A percentile compares a stretch with the other conserved stretches of the same genome.
phyloP scores from a whole-genome alignment of 2,888 invertebrate species.

The Protodeltote pygarga region DNA sequence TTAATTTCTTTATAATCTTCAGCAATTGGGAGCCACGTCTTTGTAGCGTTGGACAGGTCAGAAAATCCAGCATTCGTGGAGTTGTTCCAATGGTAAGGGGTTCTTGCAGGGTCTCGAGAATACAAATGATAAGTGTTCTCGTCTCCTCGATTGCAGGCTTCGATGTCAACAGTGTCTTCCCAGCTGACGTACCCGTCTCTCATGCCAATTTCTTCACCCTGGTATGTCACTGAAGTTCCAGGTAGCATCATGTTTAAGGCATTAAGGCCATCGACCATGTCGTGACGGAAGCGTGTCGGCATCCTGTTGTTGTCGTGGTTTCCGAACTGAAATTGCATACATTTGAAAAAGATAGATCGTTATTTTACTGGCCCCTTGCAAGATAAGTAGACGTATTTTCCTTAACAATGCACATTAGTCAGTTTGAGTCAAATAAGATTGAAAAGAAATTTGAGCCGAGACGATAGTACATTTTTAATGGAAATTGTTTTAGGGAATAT shows the following conservation, averaged over 20 bases:
- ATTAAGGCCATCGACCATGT: conserved; percentile 90
- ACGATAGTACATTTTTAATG: too few species aligned
- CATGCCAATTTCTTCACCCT: conserved; percentile 94
- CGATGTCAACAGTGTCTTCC: conserved; percentile 87
- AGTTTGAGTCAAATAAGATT: too few species aligned
- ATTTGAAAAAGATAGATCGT: too few species aligned
- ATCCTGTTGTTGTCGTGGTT: conserved; percentile 90
- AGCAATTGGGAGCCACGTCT: conserved; percentile 90
- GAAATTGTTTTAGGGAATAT: too few species aligned
- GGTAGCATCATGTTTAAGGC: conserved; percentile 91
- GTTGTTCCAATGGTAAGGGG: conserved; percentile 89
- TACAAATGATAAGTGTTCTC: conserved; percentile 82
- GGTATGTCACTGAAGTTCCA: conserved; percentile 93
- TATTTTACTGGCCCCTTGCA: too few species aligned
- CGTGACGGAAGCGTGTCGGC: conserved; percentile 87
- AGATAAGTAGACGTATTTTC: too few species aligned
- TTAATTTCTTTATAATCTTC: conserved; percentile 87
- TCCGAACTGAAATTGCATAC: conserved; percentile 86
- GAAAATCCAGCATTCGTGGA: conserved; percentile 86
- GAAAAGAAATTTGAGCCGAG: too few species aligned
- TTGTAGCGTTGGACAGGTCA: conserved; percentile 84
- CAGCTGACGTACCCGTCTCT: conserved; percentile 86
- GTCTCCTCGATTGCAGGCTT: conserved; percentile 85
- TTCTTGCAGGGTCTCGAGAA: conserved; percentile 88
- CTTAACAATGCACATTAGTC: too few species aligned